A percentile compares a stretch with the other conserved stretches of the same genome.
Conservation (phyloP, 2,888 invertebrate genomes). For the Atherix ibis region DNA sequence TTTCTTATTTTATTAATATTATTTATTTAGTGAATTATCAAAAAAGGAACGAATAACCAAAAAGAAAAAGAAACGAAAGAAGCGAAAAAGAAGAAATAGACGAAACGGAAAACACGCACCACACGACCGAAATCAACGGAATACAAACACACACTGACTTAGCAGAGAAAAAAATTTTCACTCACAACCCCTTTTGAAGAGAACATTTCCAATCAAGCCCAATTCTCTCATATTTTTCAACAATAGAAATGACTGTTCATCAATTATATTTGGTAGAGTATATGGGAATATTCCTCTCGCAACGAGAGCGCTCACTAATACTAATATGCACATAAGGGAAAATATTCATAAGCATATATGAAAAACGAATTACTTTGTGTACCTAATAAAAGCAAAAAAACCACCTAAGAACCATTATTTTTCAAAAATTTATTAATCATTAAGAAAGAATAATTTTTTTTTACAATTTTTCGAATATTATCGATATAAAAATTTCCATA, state of each 20-base stretch:
- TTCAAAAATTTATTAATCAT: too few species aligned
- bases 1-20: too few species aligned
- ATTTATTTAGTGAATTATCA: background rate
- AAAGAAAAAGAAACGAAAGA: background rate
- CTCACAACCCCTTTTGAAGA: conserved; percentile 4
- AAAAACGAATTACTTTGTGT: too few species aligned
- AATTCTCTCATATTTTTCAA: background rate
- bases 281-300: too few species aligned
- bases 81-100: background rate
- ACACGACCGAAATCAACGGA: conserved; percentile 6
- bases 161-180: conserved; percentile 6
- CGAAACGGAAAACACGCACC: background rate
- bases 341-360: background rate
- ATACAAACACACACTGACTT: conserved; percentile 10
- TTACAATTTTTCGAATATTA: too few species aligned
- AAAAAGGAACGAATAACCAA: background rate
- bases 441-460: too few species aligned
- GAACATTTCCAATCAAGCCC: too few species aligned
- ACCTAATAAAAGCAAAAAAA: too few species aligned
- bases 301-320: background rate
- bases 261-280: background rate
- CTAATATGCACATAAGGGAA: background rate
- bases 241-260: background rate
- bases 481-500: too few species aligned
- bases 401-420: too few species aligned